A percentile compares a stretch with the other conserved stretches of the same genome.
Conservation (phyloP, 2,113 vertebrate genomes). For the Anser brachyrhynchus region DNA sequence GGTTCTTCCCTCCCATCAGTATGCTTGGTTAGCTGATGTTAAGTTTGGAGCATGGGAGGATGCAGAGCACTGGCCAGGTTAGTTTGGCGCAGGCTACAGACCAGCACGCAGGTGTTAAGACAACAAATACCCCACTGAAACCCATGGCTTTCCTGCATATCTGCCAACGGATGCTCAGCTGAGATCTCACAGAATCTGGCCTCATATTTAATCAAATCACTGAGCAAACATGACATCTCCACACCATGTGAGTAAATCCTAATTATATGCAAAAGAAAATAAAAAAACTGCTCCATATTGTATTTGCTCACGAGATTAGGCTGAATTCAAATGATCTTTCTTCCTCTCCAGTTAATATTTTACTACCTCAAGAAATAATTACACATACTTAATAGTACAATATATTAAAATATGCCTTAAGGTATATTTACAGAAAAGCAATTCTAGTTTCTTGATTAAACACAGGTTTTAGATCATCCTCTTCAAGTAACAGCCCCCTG, state of each 20-base stretch:
- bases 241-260: background rate
- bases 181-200: background rate
- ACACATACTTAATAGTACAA: background rate
- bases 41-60: background rate
- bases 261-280: slow-evolving; percentile 28
- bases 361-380: slow-evolving; percentile 37
- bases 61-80: background rate
- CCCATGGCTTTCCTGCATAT: background rate
- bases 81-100: background rate
- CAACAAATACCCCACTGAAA: background rate
- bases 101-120: background rate
- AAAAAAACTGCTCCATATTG: background rate
- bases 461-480: background rate
- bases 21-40: background rate
- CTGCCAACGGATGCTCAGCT: background rate
- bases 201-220: slow-evolving; percentile 13
- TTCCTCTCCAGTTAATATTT: background rate
- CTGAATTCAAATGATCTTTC: slow-evolving; percentile 9
- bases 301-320: slow-evolving; percentile 47
- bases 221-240: background rate
- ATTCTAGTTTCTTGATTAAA: slow-evolving; percentile 17
- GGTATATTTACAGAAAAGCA: slow-evolving; percentile 23
- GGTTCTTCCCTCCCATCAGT: background rate
- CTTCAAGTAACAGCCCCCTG: background rate
- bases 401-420: slow-evolving; percentile 34